Evolutionary conservation across 2,113 vertebrate species (phyloP).

Genomic region (Sigmodon hispidus): DNA sequence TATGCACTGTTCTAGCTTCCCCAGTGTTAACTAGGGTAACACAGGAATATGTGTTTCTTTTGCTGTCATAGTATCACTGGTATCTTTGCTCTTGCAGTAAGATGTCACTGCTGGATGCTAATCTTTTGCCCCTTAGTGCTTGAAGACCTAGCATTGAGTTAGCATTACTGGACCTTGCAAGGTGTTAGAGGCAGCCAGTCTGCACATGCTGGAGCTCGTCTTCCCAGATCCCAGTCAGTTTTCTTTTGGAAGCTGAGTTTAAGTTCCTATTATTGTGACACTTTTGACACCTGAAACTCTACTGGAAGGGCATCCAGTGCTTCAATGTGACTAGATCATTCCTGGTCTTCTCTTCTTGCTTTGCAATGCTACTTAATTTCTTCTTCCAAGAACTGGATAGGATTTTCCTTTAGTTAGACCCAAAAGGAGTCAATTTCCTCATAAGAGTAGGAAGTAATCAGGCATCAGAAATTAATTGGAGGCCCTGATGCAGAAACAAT

Average conservation of each 20-base stretch:
- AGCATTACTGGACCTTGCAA: not conserved
- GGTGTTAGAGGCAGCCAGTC: not conserved
- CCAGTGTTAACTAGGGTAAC: not conserved
- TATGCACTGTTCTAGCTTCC: not conserved
- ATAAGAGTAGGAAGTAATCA: not conserved
- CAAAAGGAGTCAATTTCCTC: not conserved
- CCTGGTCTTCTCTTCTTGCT: not conserved
- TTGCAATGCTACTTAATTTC: not conserved
- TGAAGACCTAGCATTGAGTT: not conserved
- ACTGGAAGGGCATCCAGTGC: not conserved
- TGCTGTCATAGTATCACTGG: not conserved
- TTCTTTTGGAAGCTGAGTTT: not conserved
- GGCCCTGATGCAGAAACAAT: not conserved
- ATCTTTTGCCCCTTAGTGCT: not conserved
- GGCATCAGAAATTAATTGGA: not conserved
- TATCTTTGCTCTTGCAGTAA: not conserved
- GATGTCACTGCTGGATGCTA: not conserved
- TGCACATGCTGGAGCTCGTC: rapidly evolving
- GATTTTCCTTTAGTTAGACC: not conserved
- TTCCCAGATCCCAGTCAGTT: not conserved
- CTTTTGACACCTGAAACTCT: not conserved
- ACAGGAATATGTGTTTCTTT: not conserved
- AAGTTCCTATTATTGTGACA: not conserved
- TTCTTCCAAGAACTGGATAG: not conserved
- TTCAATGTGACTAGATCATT: not conserved